A percentile compares a stretch with the other conserved stretches of the same genome.
Conservation (phyloP, 2,113 vertebrate genomes). For the Carettochelys insculpta region DNA sequence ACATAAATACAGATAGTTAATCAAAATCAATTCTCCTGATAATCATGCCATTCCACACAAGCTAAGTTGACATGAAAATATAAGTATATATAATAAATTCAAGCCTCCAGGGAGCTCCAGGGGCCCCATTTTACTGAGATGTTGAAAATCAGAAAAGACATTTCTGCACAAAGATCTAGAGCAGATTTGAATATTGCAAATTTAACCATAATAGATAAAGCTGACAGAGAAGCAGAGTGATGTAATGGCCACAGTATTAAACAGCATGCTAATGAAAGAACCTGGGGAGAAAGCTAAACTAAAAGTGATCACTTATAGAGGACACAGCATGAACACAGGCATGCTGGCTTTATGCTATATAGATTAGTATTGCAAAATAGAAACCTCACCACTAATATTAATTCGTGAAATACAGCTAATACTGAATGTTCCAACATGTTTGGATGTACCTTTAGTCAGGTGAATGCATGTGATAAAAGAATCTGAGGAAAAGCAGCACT, state of each 20-base stretch:
- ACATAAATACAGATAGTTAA: neutral
- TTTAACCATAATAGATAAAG: neutral
- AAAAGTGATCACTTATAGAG: neutral
- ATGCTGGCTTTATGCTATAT: neutral
- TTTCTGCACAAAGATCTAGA: neutral
- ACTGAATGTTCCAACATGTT: neutral
- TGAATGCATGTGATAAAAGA: neutral
- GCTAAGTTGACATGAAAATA: neutral
- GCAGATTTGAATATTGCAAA: neutral
- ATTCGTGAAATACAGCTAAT: neutral
- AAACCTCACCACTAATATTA: neutral
- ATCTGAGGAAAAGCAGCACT: neutral
- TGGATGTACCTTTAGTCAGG: neutral
- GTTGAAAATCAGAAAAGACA: neutral
- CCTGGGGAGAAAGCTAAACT: neutral
- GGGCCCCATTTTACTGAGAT: neutral
- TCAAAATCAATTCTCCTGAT: neutral
- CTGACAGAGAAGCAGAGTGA: neutral
- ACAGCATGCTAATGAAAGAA: neutral
- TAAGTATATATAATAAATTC: neutral
- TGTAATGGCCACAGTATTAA: neutral
- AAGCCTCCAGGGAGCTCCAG: neutral
- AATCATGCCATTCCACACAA: neutral
- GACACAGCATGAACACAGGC: neutral
- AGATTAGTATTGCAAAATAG: neutral